Percentiles rank a stretch among this genome's conserved stretches.
Conservation (phyloP, 2,113 vertebrate genomes). For the Macroglossus sobrinus region DNA sequence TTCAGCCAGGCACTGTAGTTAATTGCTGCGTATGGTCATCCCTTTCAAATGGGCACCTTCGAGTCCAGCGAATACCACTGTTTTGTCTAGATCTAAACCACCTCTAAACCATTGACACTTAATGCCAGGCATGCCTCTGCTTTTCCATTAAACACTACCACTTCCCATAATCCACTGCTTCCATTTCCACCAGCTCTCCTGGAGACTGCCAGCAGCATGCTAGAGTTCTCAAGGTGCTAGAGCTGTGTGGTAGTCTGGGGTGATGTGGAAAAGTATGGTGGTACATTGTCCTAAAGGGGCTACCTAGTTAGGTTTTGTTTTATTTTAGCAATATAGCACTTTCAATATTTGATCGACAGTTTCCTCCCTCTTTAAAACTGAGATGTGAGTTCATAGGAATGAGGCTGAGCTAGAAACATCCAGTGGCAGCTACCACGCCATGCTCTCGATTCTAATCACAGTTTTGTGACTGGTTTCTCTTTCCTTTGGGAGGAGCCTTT, state of each 20-base stretch:
- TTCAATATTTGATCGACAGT: background rate
- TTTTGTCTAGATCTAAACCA: background rate
- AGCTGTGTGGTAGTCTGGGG: background rate
- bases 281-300: background rate
- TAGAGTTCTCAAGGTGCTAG: background rate
- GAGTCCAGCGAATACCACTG: background rate
- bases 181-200: no score
- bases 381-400: background rate
- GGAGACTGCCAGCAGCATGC: background rate
- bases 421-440: background rate
- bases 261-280: fast-evolving
- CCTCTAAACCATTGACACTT: background rate
- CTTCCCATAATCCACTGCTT: background rate
- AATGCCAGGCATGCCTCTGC: background rate
- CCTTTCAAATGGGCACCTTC: background rate
- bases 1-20: background rate
- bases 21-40: background rate
- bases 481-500: background rate
- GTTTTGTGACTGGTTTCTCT: background rate
- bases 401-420: background rate
- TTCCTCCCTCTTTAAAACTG: background rate
- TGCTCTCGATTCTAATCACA: background rate
- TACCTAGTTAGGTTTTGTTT: background rate
- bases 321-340: background rate
- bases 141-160: background rate